These are phyloP conservation scores for Erpornis zantholeuca DNA, from an alignment of 2,113 vertebrate species.

Conservation along the genomic window DNA sequence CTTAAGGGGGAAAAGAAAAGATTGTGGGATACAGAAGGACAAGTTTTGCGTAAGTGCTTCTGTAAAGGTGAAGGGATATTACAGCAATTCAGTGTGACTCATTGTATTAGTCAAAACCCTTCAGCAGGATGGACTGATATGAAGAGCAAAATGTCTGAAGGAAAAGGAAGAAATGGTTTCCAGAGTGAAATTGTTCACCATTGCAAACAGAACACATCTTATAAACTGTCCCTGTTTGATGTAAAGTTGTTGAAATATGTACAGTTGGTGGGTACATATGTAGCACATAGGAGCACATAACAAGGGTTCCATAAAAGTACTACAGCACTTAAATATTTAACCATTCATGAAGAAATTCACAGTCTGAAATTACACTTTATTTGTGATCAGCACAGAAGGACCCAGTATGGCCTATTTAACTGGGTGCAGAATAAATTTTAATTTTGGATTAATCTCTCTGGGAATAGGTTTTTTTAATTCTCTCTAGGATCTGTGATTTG, in stretches of 20 bases:
- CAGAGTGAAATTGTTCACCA: not conserved
- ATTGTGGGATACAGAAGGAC: not conserved
- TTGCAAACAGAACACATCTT: not conserved
- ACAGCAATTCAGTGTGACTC: not conserved
- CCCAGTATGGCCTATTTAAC: not conserved
- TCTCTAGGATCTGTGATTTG: not conserved
- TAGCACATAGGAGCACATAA: not conserved
- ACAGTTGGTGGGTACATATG: not conserved
- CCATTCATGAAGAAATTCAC: not conserved
- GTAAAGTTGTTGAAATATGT: not conserved
- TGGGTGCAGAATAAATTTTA: not conserved
- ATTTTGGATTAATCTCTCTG: conserved; percentile 9
- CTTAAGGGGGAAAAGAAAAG: not conserved
- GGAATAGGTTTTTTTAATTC: not conserved
- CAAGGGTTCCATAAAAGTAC: not conserved
- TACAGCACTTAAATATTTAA: not conserved
- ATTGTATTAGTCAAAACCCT: not conserved
- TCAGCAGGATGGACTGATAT: not conserved
- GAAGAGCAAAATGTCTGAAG: not conserved
- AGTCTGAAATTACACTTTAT: not conserved
- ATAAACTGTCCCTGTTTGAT: not conserved
- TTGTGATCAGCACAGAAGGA: not conserved
- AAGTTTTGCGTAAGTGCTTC: not conserved
- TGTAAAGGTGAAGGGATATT: not conserved
- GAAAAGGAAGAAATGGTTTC: not conserved